Evolutionary conservation across 2,113 vertebrate species (phyloP), one percentile per base, ranked within the genome.

Genomic region (Speoplatyrhinus poulsoni): DNA sequence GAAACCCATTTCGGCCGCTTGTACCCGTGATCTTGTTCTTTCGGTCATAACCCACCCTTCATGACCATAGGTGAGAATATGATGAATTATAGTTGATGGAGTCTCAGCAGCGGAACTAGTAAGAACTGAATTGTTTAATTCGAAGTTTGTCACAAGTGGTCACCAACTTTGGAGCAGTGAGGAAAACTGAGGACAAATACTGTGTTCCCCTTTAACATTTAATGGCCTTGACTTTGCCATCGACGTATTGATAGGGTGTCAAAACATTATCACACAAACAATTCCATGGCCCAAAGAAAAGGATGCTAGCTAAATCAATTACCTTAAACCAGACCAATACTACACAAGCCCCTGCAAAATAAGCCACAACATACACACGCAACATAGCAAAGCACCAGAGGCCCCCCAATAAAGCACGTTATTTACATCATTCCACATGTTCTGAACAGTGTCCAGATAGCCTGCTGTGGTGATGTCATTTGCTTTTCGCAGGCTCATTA

Each of bases 341-440:
- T 17, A 16, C 73, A 67, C 56, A 58, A n/a, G 46, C 12, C 59
- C 9, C 50, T 32, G n/a, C 47, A 55, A 67, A 58, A 58, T 32
- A 68, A 79, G 74, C 5, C 69, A 60, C 59, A 69, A 67, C 36
- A 83, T 60, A 53, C 60, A 58, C 61, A 12, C 33, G 4, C 46
- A 19, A 67, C 32, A 54, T 26, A 57, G 46, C 26, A 60, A 69
- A 60, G 65, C 73, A 49, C 60, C 47, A 15, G 41, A 67, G 73
- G 53, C 67, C 46, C 64, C 60, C 53, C 6, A 0, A 11, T 57
- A 10, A 62, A 70, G 69, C 60, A 41, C 68, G 81, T 76, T 76
- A 64, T 84, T 86, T 79, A 73, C 76, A 67, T 73, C 76, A 60
- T 76, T 72, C 72, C 66, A 73, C 67, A 72, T 70, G 80, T 73